These are phyloP conservation scores for Microctenopoma stevenorrisi DNA, from an alignment of 2,797 vertebrate species.

Conservation along the genomic window DNA sequence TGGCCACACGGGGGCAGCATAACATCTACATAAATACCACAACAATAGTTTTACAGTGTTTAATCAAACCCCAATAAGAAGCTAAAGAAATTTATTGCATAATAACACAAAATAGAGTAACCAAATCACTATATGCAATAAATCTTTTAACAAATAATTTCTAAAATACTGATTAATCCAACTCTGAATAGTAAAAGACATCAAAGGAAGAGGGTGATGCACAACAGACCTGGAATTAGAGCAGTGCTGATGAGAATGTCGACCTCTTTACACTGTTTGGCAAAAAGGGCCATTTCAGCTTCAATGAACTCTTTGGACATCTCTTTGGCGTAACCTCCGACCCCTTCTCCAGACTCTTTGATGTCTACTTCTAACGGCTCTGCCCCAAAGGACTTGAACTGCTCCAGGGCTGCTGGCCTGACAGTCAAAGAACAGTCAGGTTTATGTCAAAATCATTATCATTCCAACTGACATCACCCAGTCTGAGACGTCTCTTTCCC, in stretches of 20 bases:
- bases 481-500: not conserved
- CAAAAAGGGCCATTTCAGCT: constrained; percentile 83
- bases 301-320: constrained; percentile 86
- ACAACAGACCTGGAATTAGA: constrained; percentile 80
- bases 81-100: too few relatives aligned
- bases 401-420: constrained; percentile 83
- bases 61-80: not conserved
- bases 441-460: constrained; percentile 14
- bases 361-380: constrained; percentile 82
- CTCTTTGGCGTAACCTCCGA: constrained; percentile 85
- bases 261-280: constrained; percentile 81
- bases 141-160: too few relatives aligned
- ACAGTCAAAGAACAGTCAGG: constrained; percentile 9
- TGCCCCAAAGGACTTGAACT: constrained; percentile 85
- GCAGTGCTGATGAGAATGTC: constrained; percentile 81
- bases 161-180: not conserved
- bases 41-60: not conserved
- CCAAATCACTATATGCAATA: too few relatives aligned
- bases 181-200: not conserved
- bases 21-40: not conserved
- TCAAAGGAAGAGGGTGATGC: not conserved
- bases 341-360: constrained; percentile 81
- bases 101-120: too few relatives aligned
- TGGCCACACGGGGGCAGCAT: constrained; percentile 1
- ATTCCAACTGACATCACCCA: not conserved